Conservation (phyloP, 2,113 vertebrate genomes). For the Trematocara zebra region DNA sequence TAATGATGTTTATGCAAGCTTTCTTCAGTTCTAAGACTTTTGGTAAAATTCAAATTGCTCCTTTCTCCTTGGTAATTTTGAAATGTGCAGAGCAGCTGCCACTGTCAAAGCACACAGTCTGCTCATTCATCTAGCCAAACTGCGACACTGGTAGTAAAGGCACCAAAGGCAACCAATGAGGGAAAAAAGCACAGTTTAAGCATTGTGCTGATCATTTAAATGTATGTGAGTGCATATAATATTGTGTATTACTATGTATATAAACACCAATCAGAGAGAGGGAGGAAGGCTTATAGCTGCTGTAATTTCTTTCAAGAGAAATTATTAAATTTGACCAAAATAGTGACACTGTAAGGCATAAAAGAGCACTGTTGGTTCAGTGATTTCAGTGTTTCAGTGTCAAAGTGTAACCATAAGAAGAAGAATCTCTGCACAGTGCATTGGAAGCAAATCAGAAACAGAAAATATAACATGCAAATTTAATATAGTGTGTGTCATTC, state of each 20-base stretch:
- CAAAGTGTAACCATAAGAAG: neutral
- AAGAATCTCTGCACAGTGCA: neutral
- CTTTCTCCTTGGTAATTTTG: neutral
- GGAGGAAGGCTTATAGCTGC: neutral
- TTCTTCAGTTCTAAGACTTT: neutral
- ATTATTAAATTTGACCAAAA: neutral
- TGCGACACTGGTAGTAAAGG: neutral
- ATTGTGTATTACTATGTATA: neutral
- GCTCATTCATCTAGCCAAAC: neutral
- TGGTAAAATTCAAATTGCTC: neutral
- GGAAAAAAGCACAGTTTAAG: neutral
- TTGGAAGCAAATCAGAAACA: neutral
- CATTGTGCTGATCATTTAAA: neutral
- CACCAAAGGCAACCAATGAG: neutral
- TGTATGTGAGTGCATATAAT: neutral
- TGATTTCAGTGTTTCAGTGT: neutral
- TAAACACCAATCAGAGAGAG: neutral
- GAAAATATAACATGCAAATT: neutral
- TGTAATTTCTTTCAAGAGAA: neutral
- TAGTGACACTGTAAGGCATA: neutral
- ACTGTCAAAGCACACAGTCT: neutral
- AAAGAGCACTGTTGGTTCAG: neutral
- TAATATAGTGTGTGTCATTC: neutral
- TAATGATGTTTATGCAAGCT: neutral
- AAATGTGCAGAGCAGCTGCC: neutral